Evolutionary conservation across 2,888 invertebrate species (phyloP).

Genomic region (Cheilosia soror): DNA sequence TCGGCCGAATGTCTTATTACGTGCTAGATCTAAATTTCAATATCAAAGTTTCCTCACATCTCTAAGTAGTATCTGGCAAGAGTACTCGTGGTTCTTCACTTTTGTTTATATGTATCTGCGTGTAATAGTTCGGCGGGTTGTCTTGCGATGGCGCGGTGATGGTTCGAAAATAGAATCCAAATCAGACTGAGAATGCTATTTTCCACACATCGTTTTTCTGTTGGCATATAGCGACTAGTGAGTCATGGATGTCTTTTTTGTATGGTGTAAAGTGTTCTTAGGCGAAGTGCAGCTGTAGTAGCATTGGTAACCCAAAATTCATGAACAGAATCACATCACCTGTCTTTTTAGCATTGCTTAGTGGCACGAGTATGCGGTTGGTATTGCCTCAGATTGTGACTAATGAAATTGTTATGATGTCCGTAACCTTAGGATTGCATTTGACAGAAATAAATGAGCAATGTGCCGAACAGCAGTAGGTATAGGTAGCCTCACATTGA

Average conservation of each 20-base stretch:
- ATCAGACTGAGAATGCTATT: conserved; percentile 36
- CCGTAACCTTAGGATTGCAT: too few relatives aligned
- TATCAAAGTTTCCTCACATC: conserved; percentile 55
- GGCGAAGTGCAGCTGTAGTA: too few relatives aligned
- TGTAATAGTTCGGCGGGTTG: neutral
- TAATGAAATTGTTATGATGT: too few relatives aligned
- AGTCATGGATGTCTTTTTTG: conserved; percentile 34
- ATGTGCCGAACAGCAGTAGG: too few relatives aligned
- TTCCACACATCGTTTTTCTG: conserved; percentile 15
- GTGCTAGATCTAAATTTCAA: conserved; percentile 71
- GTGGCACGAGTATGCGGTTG: too few relatives aligned
- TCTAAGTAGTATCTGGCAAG: conserved; percentile 29
- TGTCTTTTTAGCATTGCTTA: conserved; percentile 5
- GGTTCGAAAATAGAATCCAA: conserved; percentile 40
- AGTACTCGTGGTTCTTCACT: conserved; percentile 3
- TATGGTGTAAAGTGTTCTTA: neutral
- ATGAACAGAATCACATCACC: conserved; percentile 4
- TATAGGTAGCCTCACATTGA: too few relatives aligned
- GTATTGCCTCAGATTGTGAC: too few relatives aligned
- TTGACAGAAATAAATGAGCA: too few relatives aligned
- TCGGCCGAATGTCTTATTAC: conserved; percentile 57
- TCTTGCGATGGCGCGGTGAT: conserved; percentile 17
- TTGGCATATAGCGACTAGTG: conserved; percentile 16
- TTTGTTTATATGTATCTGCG: conserved; percentile 40
- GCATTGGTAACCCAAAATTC: conserved; percentile 3